Percentiles rank a stretch among this genome's conserved stretches.
These are phyloP conservation scores for Linepithema humile DNA, from an alignment of 1,140 invertebrate genomes.

Conservation along the genomic window DNA sequence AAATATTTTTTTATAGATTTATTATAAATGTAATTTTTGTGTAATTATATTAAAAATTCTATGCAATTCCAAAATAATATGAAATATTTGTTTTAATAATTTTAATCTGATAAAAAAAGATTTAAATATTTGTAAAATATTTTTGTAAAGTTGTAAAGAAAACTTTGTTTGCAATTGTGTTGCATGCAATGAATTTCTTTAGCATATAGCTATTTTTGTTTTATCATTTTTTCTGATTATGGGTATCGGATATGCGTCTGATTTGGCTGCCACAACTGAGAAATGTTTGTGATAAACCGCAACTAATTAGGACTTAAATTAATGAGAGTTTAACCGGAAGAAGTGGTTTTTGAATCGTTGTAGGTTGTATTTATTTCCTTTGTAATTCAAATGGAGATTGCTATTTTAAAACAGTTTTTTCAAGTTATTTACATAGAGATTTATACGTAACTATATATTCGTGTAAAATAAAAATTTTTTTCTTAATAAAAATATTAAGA, in stretches of 20 bases:
- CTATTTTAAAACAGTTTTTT: neutral
- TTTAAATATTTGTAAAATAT: neutral
- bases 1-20: no score
- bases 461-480: neutral
- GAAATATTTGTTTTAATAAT: neutral
- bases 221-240: neutral
- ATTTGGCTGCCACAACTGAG: neutral
- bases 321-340: slow-evolving; percentile 58
- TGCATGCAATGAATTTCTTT: neutral
- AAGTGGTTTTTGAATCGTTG: slow-evolving; percentile 32
- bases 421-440: neutral
- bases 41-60: neutral
- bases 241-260: neutral
- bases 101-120: neutral
- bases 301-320: slow-evolving; percentile 46
- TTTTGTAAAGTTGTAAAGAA: neutral
- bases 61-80: neutral
- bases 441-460: neutral
- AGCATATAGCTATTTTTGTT: neutral
- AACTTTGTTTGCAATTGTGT: neutral
- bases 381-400: neutral
- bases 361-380: slow-evolving; percentile 26
- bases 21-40: no score
- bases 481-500: neutral
- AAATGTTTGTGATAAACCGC: slow-evolving; percentile 39